Evolutionary conservation across 2,797 vertebrate species (phyloP), one percentile per base, ranked within the genome.

Genomic region (Gallinago stenura): DNA sequence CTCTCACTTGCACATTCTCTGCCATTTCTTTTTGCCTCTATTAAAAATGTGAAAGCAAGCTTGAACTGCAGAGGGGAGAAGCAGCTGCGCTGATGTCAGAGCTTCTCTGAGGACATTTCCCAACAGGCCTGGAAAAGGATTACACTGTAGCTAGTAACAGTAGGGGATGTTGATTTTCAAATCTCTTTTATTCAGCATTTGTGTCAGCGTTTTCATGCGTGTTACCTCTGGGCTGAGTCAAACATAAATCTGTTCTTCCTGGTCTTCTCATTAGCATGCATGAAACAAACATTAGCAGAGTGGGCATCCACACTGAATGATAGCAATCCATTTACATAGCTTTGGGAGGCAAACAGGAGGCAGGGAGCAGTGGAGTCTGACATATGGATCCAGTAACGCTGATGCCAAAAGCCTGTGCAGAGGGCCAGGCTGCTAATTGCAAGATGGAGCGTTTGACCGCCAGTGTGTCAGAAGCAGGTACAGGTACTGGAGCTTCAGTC

Each of bases 131-230:
- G 92, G 89, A 93, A 96, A 96, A 94, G 72, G 97, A 97, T 90
- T 96, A 94, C 82, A 83, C 89, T 83, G 39, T 79, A 65, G 91
- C 95, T 90, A 89, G 93, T 96, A 97, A 95, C 93, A 93, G 93
- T 85, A 82, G 89, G 95, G 82, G 48, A 86, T 96, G 97, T 96
- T 95, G 94, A 96, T 93, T 93, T 97, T 81, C 92, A 89, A 96
- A 92, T 90, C 95, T 93, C 94, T 96, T 97, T 97, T 95, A 93
- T 90, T 97, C 83, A 94, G 95, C 81, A 92, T 96, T 96, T 96
- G 96, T 97, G 95, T 95, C 95, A 86, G 79, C 71, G 89, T 97
- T 97, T 97, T 93, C 58, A 70, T 96, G 94, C 93, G 22, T 94
- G 68, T 97, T 97, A 97, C 95, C 62, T 93, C 91, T 56, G 46